Base-by-base conservation (phyloP, 2,113 vertebrate species). In the Hystrix brachyura region DNA sequence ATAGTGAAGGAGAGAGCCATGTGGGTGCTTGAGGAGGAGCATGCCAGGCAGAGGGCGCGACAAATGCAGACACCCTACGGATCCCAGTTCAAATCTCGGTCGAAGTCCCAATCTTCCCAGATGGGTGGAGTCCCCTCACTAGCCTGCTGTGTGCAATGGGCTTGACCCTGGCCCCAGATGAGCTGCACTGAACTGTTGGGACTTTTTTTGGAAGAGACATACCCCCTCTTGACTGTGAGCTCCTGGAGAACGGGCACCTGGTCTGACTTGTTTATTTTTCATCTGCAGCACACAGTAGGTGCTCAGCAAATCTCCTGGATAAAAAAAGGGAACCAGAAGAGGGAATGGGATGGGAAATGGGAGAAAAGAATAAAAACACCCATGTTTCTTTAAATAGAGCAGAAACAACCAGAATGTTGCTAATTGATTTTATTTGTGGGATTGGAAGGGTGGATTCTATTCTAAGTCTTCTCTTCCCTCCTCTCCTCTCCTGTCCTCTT, bases 181-280 rank as follows among this genome's bases (percentile, higher is more conserved):
- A 48, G 27, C 14, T 32, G 7, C 15, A 9, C 62, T 18, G 12
- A 46, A 43, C 23, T 46, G 11, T 34, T 11, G 38, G n/a, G 79
- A 53, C 25, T 25, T 23, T 27, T 53, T 34, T 59, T 67, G 9
- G 12, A 34, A 62, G 51, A 21, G 34, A 10, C 17, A 17, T 2
- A 11, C 55, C 2, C 10, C 14, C 7, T 89, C 57, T 74, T 69
- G 87, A 27, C 53, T 51, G 23, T 80, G 59, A 94, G 57, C 12
- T 7, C 25, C 51, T 65, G 87, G 53, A 87, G 27, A 34, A 9
- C 0, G 1, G 19, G 10, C 4, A 29, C 48, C 9, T 43, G 51
- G n/a, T 64, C 34, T 74, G 87, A n/a, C 29, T 84, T n/a, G 19
- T 90, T 67, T 80, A 27, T 48, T 76, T 80, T 38, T 85, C 46